Base-by-base conservation (phyloP, 1,140 invertebrate species). In the Eriocheir sinensis region DNA sequence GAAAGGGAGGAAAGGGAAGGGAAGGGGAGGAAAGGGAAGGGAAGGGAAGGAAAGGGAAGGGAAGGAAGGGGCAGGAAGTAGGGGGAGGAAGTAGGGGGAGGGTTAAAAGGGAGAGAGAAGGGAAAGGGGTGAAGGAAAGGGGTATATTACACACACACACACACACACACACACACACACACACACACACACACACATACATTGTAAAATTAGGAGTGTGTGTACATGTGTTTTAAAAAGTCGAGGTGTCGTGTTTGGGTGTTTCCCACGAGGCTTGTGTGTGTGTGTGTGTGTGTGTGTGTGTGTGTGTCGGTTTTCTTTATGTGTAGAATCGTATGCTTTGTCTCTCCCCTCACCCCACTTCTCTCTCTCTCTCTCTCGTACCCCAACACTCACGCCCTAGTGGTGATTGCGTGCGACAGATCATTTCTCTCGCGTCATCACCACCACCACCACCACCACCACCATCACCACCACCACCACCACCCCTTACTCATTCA, bases 141-240 rank as follows among this genome's bases (percentile, higher is more conserved):
- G 48, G 21, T 0, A 53, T 9, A 53, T 0, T n/a, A 53, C 60
- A 72, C 60, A 72, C 60, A 72, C 60, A 72, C 60, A 72, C 60
- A 72, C 60, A 72, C 60, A 72, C 60, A 72, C 60, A 72, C 53
- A 60, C 53, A 60, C 53, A 60, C 53, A 60, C 53, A 60, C 53
- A 60, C 53, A 60, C 60, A 72, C 60, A 72, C 60, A 72, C 60
- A 72, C 60, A 72, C 60, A 72, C 27, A 2, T 21, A 12, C 27
- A 72, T 8, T 72, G 60, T 72, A 72, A 72, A 72, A n/a, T 72
- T n/a, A 72, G 60, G 27, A 21, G 27, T n/a, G 0, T 21, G 9
- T 72, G 27, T 21, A 72, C n/a, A n/a, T 21, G 44, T 72, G 27
- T 72, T 72, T 72, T 72, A n/a, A 21, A n/a, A n/a, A n/a, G n/a